Percentiles rank a stretch among this genome's conserved stretches.
phyloP scores from a whole-genome alignment of 2,113 vertebrate species.

The Eulemur rufifrons region DNA sequence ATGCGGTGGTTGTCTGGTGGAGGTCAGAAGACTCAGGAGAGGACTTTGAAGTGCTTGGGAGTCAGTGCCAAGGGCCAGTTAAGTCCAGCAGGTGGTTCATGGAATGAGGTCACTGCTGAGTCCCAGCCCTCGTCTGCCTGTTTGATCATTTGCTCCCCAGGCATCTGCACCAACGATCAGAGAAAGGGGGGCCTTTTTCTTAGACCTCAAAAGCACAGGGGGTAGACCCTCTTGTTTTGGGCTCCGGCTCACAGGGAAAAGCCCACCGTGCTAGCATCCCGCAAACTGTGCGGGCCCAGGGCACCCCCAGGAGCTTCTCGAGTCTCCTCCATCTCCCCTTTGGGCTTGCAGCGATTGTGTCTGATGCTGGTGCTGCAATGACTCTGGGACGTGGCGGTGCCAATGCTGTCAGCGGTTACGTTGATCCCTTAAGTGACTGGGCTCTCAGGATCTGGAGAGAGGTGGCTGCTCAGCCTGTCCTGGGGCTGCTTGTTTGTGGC shows the following conservation, averaged over 20 bases:
- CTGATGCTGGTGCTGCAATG: background rate
- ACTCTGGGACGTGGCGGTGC: rapidly evolving
- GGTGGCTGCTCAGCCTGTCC: rapidly evolving
- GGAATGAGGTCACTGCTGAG: background rate
- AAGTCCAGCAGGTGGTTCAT: background rate
- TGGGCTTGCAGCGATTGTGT: background rate
- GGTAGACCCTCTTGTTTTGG: background rate
- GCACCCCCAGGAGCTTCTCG: background rate
- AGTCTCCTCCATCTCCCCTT: background rate
- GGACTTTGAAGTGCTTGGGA: background rate
- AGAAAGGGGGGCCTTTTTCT: background rate
- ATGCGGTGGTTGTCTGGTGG: background rate
- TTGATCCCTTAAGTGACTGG: background rate
- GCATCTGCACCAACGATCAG: background rate
- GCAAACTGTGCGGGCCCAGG: background rate
- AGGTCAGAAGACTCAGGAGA: background rate
- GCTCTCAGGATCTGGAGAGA: background rate
- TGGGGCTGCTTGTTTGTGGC: background rate
- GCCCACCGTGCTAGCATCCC: rapidly evolving
- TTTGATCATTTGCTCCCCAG: background rate
- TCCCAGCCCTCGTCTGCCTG: background rate
- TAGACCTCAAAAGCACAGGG: no score
- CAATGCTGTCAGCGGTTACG: rapidly evolving
- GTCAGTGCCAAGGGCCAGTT: background rate
- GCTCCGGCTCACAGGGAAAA: background rate